Evolutionary conservation across 2,888 invertebrate species (phyloP), one percentile per base, ranked within the genome.

Genomic region (Torymus texanus): DNA sequence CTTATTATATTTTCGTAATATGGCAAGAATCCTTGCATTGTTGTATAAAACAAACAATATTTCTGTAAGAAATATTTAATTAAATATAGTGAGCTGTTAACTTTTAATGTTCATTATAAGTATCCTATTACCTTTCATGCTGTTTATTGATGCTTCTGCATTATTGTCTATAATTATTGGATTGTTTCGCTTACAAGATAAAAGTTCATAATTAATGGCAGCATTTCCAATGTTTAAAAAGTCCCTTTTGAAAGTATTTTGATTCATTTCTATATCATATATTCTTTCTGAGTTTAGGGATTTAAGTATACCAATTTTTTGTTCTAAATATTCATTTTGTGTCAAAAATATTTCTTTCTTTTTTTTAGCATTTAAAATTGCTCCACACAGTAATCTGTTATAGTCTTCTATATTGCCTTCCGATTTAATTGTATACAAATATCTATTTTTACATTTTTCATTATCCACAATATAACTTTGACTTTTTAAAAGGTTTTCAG

Each of bases 11-110:
- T 93, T 93, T 83, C 92, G 92, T 78, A 95, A 91, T 72, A 96
- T 92, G 0, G 93, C 92, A 84, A 93, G 92, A 71, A 96, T 87
- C 82, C 96, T 92, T 0, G 95, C 95, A 87, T 94, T 94, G 87
- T 96, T 96, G 88, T 96, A 96, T 50, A 96, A 90, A 78, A 96
- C 92, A 88, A 96, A 96, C 41, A 94, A 91, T 55, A 94, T 94
- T 72, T 95, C 95, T 95, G 88, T 55, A 41, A 41, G 1, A 8
- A 41, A 41, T 8, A 41, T 41, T 8, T 41, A 41, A 41, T 41
- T 41, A 8, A 41, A 5, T 8, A 41, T 41, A 41, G 10, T 41
- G 41, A 5, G 8, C 5, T 41, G 10, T 41, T 8, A 41, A 41
- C 8, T 41, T 41, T 8, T 41, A 41, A 41, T 41, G 8, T 8